Base-by-base conservation (phyloP, 64 coral and sea anemone species). In the Porites australiensis region DNA sequence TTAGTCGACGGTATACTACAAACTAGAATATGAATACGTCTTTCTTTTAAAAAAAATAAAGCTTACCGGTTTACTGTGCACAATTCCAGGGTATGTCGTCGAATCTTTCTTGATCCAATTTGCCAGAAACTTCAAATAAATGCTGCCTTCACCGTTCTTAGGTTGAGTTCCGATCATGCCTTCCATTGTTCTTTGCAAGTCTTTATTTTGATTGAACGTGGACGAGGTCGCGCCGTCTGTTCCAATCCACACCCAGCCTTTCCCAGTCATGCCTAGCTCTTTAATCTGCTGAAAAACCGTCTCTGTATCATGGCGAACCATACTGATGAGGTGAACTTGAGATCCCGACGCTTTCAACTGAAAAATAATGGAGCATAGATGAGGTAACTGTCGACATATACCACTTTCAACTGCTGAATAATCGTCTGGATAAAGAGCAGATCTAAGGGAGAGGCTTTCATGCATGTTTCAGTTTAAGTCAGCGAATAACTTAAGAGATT, bases 251-350 rank as follows among this genome's bases (percentile, higher is more conserved):
- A 99, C 92, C 91, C 92, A 96, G 10, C 98, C 98, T 51, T 96
- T 96, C 13, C 98, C 98, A 3, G 94, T 96, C 98, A 99, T 99
- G 70, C 91, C 98, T n/a, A 99, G 83, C 72, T 99, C 98, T 55
- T 95, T 90, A 23, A 99, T 93, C 76, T 99, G 98, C 55, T 99
- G 98, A 64, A 99, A 99, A 1, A 99, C 98, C 19, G 94, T 96
- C 62, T 99, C 98, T 2, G 98, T 94, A 70, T 99, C 98, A 46
- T 99, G 92, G 18, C 98, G 94, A 0, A 99, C 94, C 98, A 99
- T 99, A 13, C 89, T 91, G 18, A 99, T 90, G 12, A 99, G 71
- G 83, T 96, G 92, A 10, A 99, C 98, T 77, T 99, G 90, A 52
- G 88, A 89, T 46, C 98, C 98, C 7, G 92, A 89, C 3, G 74